Base-by-base conservation (phyloP, 2,113 vertebrate species). In the Carassius auratus region DNA sequence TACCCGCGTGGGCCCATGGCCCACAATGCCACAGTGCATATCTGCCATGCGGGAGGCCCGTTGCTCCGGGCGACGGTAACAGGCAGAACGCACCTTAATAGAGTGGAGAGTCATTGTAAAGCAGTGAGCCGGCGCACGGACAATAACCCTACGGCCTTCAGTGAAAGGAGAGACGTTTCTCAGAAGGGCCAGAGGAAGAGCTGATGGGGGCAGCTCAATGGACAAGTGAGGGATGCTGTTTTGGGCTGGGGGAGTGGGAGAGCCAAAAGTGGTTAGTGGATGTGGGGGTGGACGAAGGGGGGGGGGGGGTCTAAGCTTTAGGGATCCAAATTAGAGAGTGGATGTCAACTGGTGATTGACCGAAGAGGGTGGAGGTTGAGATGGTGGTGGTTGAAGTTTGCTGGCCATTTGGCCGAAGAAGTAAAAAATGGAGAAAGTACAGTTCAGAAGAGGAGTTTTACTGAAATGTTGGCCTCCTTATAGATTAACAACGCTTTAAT, bases 51-150 rank as follows among this genome's bases (percentile, higher is more conserved):
- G 96, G 97, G 96, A 96, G 96, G 96, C 96, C 94, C 91, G 98
- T 98, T 98, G 96, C 98, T 97, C 97, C 12, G 92, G 96, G 97
- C 95, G 95, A 99, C 97, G 94, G 96, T 99, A 98, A 98, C 98
- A 98, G 97, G 97, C 98, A 98, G 97, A 99, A 98, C 97, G 97
- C 95, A 97, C 96, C 97, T 99, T 99, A 98, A 99, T 98, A 98
- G 98, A 98, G 97, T 99, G 97, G 96, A 96, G 96, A 97, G 96
- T 97, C 97, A 99, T 99, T 98, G 97, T 99, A 96, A 98, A 97
- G 97, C 97, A 98, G 96, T 97, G 97, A 98, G 96, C 95, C 95
- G 94, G 94, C 93, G 91, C 90, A 87, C 77, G 88, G 93, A 95
- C 97, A 97, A 96, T 96, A 96, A 96, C 96, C 96, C 95, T 93